phyloP scores from a whole-genome alignment of 2,888 invertebrate species.

The Eupithecia inturbata region DNA sequence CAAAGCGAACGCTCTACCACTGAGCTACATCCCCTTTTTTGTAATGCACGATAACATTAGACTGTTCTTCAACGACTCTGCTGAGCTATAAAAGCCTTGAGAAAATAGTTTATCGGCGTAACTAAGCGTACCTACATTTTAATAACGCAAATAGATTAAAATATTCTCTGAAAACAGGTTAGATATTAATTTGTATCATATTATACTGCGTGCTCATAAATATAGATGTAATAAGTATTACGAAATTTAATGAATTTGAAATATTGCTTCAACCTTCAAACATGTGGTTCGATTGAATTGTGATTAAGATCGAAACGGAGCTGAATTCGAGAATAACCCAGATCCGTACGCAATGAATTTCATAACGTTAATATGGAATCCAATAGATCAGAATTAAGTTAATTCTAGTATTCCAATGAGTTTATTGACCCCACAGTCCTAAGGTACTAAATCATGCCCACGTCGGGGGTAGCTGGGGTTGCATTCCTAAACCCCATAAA shows the following conservation, averaged over 20 bases:
- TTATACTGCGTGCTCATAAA: no score
- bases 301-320: not conserved
- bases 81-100: not conserved
- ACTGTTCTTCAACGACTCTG: no score
- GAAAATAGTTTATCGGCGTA: not conserved
- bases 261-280: not conserved
- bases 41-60: not conserved
- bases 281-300: not conserved
- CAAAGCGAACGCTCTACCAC: slow-evolving; percentile 99
- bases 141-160: not conserved
- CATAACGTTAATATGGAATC: not conserved
- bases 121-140: not conserved
- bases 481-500: slow-evolving; percentile 42
- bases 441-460: slow-evolving; percentile 41
- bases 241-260: not conserved
- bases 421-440: slow-evolving; percentile 12
- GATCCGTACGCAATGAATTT: not conserved
- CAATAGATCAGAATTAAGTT: slow-evolving; percentile 18
- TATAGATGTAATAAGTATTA: not conserved
- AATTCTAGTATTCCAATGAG: slow-evolving; percentile 3
- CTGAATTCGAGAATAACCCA: not conserved
- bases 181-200: not conserved
- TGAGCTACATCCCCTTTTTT: slow-evolving; percentile 95
- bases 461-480: slow-evolving; percentile 26
- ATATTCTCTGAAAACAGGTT: not conserved